Base-by-base conservation (phyloP, 1,140 invertebrate genomes). In the Elymnias hypermnestra region DNA sequence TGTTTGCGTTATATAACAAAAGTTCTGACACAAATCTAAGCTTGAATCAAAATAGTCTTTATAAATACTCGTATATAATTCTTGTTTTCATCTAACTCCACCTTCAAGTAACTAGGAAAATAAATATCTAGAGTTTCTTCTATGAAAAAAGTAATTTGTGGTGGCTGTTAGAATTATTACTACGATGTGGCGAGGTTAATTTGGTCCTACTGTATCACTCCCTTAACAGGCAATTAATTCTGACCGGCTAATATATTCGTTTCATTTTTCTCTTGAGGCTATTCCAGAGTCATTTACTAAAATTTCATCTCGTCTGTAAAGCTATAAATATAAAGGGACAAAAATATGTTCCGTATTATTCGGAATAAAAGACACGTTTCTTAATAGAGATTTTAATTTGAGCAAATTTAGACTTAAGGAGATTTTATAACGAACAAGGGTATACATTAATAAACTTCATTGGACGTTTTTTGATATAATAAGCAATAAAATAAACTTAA, bases 201-300 rank as follows among this genome's bases (percentile, higher is more conserved):
- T 57, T 41, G 39, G 49, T 46, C 45, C 40, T 29, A 53, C 26
- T 44, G 54, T 57, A 48, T 61, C 58, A 57, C 44, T 53, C 58
- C 50, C 54, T 51, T 51, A 62, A 54, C 54, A 50, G 47, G 42
- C 50, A 57, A 57, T 62, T 62, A 62, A 51, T 51, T 39, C 40
- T 48, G 19, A 42, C 39, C 29, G 13, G 47, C 38, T 53, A 54
- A 57, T 51, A 21, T 38, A 31, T 25, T 22, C 23, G 39, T 9
- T 36, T 43, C 35, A 46, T 49, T 54, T 57, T 49, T 48, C 51
- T 54, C 47, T 25, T 10, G 43, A 42, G 44, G 43, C 6, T 25
- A 35, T 51, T 21, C 29, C 18, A 17, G 23, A 6, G 19, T 6
- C 19, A 21, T 6, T 6, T 6, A 4, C 19, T 6, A 21, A 6